Conservation (phyloP, 2,113 vertebrate species). For the Dicentrarchus labrax region DNA sequence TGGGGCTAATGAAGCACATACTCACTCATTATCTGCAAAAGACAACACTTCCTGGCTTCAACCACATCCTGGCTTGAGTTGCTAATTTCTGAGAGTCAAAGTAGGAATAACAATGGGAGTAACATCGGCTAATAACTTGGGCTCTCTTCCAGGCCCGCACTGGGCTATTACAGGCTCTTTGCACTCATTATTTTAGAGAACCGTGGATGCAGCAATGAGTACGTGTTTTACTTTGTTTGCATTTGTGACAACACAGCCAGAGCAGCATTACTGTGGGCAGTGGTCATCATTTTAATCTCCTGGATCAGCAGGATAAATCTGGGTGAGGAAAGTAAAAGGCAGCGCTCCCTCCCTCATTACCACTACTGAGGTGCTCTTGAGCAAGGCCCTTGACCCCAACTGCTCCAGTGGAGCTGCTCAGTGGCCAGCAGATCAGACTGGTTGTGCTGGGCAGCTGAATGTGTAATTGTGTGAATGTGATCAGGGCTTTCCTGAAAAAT, state of each 20-base stretch:
- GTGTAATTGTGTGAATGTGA: too few relatives aligned
- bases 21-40: conserved; percentile 59
- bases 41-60: conserved; percentile 55
- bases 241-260: background rate
- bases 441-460: too few relatives aligned
- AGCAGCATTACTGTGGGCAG: background rate
- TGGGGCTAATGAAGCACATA: conserved; percentile 59
- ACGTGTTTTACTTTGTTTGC: background rate
- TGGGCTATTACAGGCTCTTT: conserved; percentile 19
- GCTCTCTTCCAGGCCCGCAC: conserved; percentile 28
- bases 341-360: too few relatives aligned
- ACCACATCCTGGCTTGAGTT: conserved; percentile 9
- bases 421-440: too few relatives aligned
- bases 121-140: conserved; percentile 48
- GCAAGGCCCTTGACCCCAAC: too few relatives aligned
- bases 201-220: background rate
- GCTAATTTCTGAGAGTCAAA: conserved; percentile 50
- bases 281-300: too few relatives aligned
- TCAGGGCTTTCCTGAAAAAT: too few relatives aligned
- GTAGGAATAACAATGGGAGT: conserved; percentile 38
- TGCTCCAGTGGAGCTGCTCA: too few relatives aligned
- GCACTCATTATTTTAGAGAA: conserved; percentile 23
- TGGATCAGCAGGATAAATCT: background rate
- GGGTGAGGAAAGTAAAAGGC: too few relatives aligned
- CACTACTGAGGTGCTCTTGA: too few relatives aligned